phyloP scores from a whole-genome alignment of 2,888 invertebrate genomes.

The Acleris laterana region DNA sequence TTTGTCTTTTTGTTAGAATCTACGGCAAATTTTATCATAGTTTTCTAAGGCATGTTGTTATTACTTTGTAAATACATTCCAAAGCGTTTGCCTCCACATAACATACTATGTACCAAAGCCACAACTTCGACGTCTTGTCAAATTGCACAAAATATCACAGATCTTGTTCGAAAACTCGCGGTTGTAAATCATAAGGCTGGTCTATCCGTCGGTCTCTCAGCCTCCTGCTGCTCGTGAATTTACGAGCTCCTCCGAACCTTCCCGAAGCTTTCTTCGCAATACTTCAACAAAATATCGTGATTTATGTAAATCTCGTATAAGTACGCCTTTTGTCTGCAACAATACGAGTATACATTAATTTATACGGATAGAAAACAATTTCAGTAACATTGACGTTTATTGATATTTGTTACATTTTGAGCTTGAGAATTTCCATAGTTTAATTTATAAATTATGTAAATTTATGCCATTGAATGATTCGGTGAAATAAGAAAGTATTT shows the following conservation, averaged over 20 bases:
- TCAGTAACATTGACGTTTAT: too few species aligned
- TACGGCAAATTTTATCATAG: too few species aligned
- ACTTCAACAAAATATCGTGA: slow-evolving; percentile 82
- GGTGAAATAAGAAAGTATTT: too few species aligned
- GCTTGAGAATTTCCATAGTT: too few species aligned
- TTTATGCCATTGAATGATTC: too few species aligned
- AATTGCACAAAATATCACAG: slow-evolving; percentile 39
- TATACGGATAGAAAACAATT: not conserved
- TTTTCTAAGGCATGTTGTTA: too few species aligned
- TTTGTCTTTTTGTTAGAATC: too few species aligned
- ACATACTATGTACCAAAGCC: not conserved
- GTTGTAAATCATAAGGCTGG: slow-evolving; percentile 74
- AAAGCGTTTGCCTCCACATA: not conserved
- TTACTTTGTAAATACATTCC: too few species aligned
- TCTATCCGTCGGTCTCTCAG: slow-evolving; percentile 75
- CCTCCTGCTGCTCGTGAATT: slow-evolving; percentile 83
- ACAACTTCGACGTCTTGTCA: slow-evolving; percentile 59
- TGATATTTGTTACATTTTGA: too few species aligned
- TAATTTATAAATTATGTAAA: too few species aligned
- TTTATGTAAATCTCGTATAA: slow-evolving; percentile 67
- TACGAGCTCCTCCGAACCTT: slow-evolving; percentile 77
- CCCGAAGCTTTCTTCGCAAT: slow-evolving; percentile 74
- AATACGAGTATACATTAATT: slow-evolving; percentile 1
- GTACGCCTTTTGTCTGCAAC: slow-evolving; percentile 18
- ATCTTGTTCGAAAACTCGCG: slow-evolving; percentile 39